phyloP scores from a whole-genome alignment of 2,113 vertebrate species.

The Leptobrachium ailaonicum region DNA sequence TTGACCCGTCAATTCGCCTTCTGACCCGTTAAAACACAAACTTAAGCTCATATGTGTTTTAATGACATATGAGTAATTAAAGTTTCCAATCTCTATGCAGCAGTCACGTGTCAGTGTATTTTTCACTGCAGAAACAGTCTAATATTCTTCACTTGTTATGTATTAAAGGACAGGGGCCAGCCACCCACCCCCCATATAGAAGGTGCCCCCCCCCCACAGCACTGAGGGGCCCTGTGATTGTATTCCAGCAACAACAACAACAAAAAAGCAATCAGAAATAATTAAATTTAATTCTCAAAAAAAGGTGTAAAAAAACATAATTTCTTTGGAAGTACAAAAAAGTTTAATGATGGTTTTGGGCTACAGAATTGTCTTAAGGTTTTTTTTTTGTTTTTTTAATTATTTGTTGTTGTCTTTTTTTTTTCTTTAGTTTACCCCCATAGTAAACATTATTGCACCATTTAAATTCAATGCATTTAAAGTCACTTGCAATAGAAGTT shows the following conservation, averaged over 20 bases:
- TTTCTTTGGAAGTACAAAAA: slow-evolving; percentile 40
- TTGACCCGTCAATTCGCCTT: no score
- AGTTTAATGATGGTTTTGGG: slow-evolving; percentile 29
- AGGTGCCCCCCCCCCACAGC: neutral
- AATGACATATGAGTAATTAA: no score
- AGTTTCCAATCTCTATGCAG: neutral
- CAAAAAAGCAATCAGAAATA: no score
- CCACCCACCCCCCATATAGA: neutral
- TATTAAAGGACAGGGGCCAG: neutral
- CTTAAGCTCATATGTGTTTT: no score
- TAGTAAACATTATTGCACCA: slow-evolving; percentile 62
- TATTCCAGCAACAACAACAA: neutral
- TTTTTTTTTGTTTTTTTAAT: slow-evolving; percentile 1
- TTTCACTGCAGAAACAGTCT: neutral
- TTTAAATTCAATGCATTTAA: slow-evolving; percentile 41
- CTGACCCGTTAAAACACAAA: no score
- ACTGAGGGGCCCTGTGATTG: neutral
- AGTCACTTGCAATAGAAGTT: slow-evolving; percentile 46
- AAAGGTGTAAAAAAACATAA: slow-evolving; percentile 2
- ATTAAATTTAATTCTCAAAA: no score
- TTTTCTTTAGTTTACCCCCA: slow-evolving; percentile 38
- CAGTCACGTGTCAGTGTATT: neutral
- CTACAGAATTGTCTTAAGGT: neutral
- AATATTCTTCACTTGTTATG: neutral
- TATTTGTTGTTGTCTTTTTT: neutral